Percentiles rank a stretch among this genome's conserved stretches.
Conservation (phyloP, 1,140 invertebrate species). For the Neuroterus valhalla region DNA sequence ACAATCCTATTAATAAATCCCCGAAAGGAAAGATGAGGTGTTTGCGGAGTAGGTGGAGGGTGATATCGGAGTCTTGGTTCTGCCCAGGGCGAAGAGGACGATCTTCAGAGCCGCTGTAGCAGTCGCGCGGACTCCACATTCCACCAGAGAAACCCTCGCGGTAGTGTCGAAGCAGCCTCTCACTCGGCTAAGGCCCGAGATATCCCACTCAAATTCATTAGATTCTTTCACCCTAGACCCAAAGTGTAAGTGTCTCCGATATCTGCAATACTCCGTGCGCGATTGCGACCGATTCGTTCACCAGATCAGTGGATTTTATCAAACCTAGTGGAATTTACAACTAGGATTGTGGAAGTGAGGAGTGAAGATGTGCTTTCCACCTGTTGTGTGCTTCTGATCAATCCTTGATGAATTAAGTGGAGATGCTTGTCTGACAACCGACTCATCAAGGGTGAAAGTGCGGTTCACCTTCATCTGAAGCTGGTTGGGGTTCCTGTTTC, state of each 20-base stretch:
- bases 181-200: slow-evolving; percentile 54
- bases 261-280: not conserved
- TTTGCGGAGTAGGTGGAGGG: slow-evolving; percentile 51
- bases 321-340: not conserved
- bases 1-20: slow-evolving; percentile 61
- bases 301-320: not conserved
- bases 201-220: slow-evolving; percentile 30
- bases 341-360: slow-evolving; percentile 4
- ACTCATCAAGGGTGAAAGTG: too few relatives aligned
- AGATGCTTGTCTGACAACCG: too few relatives aligned
- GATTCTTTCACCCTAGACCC: slow-evolving; percentile 1
- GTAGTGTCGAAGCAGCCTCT: slow-evolving; percentile 54
- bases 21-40: slow-evolving; percentile 52
- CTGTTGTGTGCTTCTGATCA: not conserved
- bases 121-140: slow-evolving; percentile 77
- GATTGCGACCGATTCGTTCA: slow-evolving; percentile 9
- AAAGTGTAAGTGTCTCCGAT: slow-evolving; percentile 6
- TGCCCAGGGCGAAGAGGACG: slow-evolving; percentile 57
- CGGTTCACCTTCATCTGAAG: not conserved
- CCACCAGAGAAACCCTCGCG: slow-evolving; percentile 70
- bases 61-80: slow-evolving; percentile 53
- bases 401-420: not conserved
- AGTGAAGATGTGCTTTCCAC: not conserved
- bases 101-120: slow-evolving; percentile 75
- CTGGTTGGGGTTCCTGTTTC: too few relatives aligned